These are phyloP conservation scores for Vombatus ursinus DNA, from an alignment of 2,113 vertebrate species.

Conservation along the genomic window DNA sequence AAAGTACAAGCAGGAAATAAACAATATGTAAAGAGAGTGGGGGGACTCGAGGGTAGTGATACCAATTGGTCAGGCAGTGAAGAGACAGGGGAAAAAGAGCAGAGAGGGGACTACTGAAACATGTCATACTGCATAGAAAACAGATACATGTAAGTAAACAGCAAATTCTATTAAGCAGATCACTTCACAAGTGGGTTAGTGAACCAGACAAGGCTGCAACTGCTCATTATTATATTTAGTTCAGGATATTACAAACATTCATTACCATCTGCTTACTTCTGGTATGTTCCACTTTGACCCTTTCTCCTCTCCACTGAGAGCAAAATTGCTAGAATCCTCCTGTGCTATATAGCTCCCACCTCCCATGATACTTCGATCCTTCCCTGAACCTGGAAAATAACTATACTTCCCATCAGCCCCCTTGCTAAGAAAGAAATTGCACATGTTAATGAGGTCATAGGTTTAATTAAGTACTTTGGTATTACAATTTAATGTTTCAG, in stretches of 20 bases:
- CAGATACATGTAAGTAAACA: not conserved
- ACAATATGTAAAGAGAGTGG: not conserved
- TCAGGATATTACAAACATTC: not conserved
- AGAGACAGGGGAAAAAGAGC: not conserved
- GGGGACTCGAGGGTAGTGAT: not conserved
- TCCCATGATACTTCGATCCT: not conserved
- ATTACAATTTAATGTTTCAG: not conserved
- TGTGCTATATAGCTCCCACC: not conserved
- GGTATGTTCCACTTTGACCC: not conserved
- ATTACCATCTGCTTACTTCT: not conserved
- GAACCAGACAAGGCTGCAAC: not conserved
- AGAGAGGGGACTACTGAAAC: no score
- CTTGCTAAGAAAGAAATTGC: not conserved
- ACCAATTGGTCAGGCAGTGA: not conserved
- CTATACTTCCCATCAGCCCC: not conserved
- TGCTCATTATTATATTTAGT: not conserved
- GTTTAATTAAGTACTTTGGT: not conserved
- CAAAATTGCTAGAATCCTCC: not conserved
- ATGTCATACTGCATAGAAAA: not conserved
- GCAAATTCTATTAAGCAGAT: not conserved
- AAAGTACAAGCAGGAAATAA: not conserved
- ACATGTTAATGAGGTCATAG: not conserved
- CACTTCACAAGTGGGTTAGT: not conserved
- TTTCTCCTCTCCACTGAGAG: not conserved
- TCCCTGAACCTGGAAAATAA: not conserved